Percentiles rank a stretch among this genome's conserved stretches.
Conservation (phyloP, 2,797 vertebrate species). For the Acestrorhynchus altus region DNA sequence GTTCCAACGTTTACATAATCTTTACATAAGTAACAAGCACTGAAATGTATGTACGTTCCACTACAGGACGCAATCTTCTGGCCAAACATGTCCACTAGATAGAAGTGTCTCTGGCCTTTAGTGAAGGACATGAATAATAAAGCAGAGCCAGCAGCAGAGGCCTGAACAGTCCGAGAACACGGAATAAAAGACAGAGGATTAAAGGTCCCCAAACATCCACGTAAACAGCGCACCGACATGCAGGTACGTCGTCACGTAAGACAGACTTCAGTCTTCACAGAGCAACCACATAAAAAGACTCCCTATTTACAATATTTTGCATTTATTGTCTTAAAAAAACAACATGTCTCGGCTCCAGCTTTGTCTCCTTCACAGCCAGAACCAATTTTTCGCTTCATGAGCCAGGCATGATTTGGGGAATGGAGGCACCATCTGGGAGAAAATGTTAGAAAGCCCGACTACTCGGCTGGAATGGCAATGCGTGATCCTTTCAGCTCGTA, state of each 20-base stretch:
- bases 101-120: not conserved
- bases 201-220: not conserved
- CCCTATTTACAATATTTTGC: not conserved
- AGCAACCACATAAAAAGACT: not conserved
- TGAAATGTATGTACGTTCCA: not conserved
- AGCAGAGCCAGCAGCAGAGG: no score
- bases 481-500: conserved; percentile 1
- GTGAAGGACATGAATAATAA: conserved; percentile 10
- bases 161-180: not conserved
- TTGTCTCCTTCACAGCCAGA: conserved; percentile 8
- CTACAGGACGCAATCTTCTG: not conserved
- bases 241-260: not conserved
- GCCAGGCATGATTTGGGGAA: conserved; percentile 37
- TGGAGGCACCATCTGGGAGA: not conserved
- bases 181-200: not conserved
- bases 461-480: conserved; percentile 6
- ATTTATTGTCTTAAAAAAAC: not conserved
- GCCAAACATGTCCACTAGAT: not conserved
- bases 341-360: not conserved
- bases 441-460: conserved; percentile 18
- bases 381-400: conserved; percentile 28
- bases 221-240: not conserved
- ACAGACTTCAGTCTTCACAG: not conserved
- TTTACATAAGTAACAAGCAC: not conserved
- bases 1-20: no score